Conservation (phyloP, 1,140 invertebrate genomes). For the Lineus longissimus region DNA sequence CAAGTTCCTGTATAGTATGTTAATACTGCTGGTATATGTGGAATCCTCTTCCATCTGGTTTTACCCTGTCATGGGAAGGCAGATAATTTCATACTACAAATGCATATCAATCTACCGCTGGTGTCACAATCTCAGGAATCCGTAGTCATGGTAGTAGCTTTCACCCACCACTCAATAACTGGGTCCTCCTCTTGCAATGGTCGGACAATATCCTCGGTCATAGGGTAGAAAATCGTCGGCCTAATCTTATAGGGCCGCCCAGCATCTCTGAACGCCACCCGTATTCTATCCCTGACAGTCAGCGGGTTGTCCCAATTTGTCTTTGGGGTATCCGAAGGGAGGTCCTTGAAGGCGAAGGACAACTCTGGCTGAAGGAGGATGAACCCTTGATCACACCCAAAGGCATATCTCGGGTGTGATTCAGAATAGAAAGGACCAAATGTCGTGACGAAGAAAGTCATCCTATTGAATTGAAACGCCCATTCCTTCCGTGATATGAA, state of each 20-base stretch:
- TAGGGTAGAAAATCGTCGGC: slow-evolving; percentile 29
- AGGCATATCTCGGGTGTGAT: slow-evolving; percentile 34
- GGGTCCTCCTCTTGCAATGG: slow-evolving; percentile 21
- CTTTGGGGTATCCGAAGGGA: slow-evolving; percentile 35
- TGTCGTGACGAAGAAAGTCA: slow-evolving; percentile 48
- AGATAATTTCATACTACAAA: too few relatives aligned
- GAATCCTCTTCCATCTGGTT: too few relatives aligned
- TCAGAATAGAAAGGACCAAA: slow-evolving; percentile 46
- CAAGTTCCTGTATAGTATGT: too few relatives aligned
- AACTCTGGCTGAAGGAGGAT: slow-evolving; percentile 48
- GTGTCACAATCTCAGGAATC: too few relatives aligned
- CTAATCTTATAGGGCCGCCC: slow-evolving; percentile 36
- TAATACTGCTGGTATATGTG: too few relatives aligned
- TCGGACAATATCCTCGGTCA: slow-evolving; percentile 42
- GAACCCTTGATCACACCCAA: slow-evolving; percentile 33
- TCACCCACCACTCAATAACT: slow-evolving; percentile 37
- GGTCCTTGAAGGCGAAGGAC: slow-evolving; percentile 46
- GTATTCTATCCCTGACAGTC: slow-evolving; percentile 42
- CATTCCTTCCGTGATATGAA: slow-evolving; percentile 31
- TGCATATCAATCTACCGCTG: too few relatives aligned
- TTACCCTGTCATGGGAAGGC: too few relatives aligned
- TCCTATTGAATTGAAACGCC: slow-evolving; percentile 47
- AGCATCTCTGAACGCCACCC: slow-evolving; percentile 37
- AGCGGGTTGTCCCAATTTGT: slow-evolving; percentile 42
- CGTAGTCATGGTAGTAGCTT: too few relatives aligned